phyloP scores from a whole-genome alignment of 2,888 invertebrate genomes.

The Sesia apiformis region DNA sequence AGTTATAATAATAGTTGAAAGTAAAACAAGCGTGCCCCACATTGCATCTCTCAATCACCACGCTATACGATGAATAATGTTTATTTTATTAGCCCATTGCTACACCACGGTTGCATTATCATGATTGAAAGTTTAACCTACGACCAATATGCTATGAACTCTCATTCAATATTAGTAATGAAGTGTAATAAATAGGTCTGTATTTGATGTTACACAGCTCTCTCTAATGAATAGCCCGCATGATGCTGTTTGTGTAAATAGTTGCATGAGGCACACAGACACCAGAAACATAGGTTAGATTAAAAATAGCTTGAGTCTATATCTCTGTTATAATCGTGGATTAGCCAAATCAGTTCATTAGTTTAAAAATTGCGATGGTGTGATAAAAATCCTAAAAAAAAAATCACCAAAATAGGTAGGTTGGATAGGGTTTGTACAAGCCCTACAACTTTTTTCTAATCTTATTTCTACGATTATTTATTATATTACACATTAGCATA shows the following conservation, averaged over 20 bases:
- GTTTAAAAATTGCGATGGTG: too few species aligned
- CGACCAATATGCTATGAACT: conserved; percentile 16
- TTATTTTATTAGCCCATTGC: conserved; percentile 34
- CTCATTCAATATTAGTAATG: conserved; percentile 9
- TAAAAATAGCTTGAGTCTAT: too few species aligned
- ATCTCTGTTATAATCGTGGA: too few species aligned
- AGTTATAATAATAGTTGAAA: conserved; percentile 2
- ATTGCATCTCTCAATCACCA: background rate
- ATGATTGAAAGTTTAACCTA: conserved; percentile 22
- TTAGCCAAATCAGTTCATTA: too few species aligned
- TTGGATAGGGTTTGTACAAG: too few species aligned
- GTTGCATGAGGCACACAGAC: too few species aligned
- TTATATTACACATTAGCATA: background rate
- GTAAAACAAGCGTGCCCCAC: conserved; percentile 1
- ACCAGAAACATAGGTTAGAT: too few species aligned
- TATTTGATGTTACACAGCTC: conserved; percentile 18
- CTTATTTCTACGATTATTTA: background rate
- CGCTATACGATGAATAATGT: conserved; percentile 21
- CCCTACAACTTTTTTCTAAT: too few species aligned
- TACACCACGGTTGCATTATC: conserved; percentile 18
- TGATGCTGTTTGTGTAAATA: background rate
- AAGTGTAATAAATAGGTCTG: conserved; percentile 14
- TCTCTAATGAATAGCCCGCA: conserved; percentile 14
- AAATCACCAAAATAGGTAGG: too few species aligned
- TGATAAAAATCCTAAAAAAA: too few species aligned